phyloP scores from a whole-genome alignment of 2,797 vertebrate species.

The Pseudochirops cupreus region DNA sequence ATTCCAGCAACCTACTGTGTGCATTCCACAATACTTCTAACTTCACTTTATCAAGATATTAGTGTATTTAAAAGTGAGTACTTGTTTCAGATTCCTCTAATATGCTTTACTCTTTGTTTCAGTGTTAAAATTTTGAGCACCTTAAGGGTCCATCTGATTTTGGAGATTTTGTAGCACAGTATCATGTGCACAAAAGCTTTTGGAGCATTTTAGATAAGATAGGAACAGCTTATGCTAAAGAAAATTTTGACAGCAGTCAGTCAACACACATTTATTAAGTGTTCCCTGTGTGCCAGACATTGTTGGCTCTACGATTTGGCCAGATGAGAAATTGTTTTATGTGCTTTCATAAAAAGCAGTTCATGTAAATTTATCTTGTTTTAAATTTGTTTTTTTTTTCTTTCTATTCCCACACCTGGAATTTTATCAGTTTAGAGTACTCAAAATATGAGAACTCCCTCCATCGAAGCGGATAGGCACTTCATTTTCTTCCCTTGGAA shows the following conservation, averaged over 20 bases:
- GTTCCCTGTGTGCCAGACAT: background rate
- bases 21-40: background rate
- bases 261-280: slow-evolving; percentile 35
- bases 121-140: slow-evolving; percentile 38
- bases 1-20: background rate
- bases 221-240: slow-evolving; percentile 73
- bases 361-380: slow-evolving; percentile 70
- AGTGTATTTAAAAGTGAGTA: background rate
- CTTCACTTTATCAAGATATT: background rate
- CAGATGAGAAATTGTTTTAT: slow-evolving; percentile 69
- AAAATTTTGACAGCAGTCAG: slow-evolving; percentile 61
- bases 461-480: background rate
- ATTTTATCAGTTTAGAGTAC: background rate
- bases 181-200: slow-evolving; percentile 60
- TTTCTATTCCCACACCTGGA: background rate
- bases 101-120: slow-evolving; percentile 9
- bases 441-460: background rate
- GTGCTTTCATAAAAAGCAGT: slow-evolving; percentile 67
- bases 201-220: slow-evolving; percentile 62
- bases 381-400: slow-evolving; percentile 37
- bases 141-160: slow-evolving; percentile 61
- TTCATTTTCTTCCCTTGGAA: slow-evolving; percentile 5
- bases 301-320: slow-evolving; percentile 64
- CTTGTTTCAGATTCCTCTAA: slow-evolving; percentile 7
- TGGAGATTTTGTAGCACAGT: slow-evolving; percentile 47